Conservation (phyloP, 2,888 invertebrate species). For the Drosophila paranaensis region DNA sequence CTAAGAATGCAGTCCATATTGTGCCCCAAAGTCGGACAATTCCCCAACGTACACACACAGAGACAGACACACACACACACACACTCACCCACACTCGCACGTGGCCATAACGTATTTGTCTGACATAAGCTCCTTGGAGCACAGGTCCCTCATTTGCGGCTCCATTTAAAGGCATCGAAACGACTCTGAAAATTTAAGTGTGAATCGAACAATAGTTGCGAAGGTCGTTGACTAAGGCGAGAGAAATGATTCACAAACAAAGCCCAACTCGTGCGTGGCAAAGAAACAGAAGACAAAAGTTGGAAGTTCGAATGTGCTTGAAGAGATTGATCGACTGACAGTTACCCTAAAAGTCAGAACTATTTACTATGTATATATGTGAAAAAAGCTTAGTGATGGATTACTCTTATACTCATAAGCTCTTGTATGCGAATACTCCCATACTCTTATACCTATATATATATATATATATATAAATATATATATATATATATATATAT, state of each 20-base stretch:
- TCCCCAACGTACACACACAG: background rate
- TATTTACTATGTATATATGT: too few species aligned
- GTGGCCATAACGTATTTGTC: constrained; percentile 54
- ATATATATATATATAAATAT: too few species aligned
- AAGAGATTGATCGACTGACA: background rate
- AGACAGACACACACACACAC: background rate
- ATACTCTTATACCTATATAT: too few species aligned
- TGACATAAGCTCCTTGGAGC: constrained; percentile 34
- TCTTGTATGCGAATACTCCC: too few species aligned
- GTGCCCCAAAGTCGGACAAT: constrained; percentile 13
- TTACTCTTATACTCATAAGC: too few species aligned
- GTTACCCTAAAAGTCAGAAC: background rate
- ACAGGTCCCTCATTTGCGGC: constrained; percentile 8
- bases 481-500: too few species aligned
- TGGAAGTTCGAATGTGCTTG: too few species aligned
- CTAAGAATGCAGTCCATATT: constrained; percentile 16
- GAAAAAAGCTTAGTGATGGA: too few species aligned
- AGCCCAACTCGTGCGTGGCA: constrained; percentile 8
- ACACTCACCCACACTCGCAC: background rate
- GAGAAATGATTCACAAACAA: constrained; percentile 19
- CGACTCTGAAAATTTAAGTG: constrained; percentile 47
- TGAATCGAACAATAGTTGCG: constrained; percentile 45
- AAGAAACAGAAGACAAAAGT: background rate
- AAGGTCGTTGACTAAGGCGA: constrained; percentile 29
- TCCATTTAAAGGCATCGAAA: constrained; percentile 8